Evolutionary conservation across 2,888 invertebrate species (phyloP).

Genomic region (Cremastinae sp.): DNA sequence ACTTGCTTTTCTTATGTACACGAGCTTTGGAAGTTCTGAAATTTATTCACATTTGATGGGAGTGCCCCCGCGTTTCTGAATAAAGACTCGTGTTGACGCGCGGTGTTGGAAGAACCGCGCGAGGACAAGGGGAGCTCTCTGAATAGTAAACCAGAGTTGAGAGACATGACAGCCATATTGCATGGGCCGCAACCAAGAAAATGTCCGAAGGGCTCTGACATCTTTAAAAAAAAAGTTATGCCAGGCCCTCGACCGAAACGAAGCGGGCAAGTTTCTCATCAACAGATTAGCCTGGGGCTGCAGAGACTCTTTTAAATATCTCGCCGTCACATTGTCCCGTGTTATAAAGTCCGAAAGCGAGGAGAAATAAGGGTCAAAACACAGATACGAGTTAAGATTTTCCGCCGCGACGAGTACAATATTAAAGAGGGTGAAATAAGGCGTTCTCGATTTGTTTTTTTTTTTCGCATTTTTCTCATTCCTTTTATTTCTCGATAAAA

Average conservation of each 20-base stretch:
- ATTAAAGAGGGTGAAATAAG: no score
- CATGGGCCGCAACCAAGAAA: conserved; percentile 24
- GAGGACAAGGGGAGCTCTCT: conserved; percentile 51
- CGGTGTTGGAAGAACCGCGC: conserved; percentile 51
- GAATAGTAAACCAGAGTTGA: conserved; percentile 51
- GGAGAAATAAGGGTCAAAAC: conserved; percentile 21
- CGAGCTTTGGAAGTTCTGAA: conserved; percentile 43
- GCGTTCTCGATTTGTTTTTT: no score
- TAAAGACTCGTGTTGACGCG: conserved; percentile 52
- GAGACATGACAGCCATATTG: conserved; percentile 31
- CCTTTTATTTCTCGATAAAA: no score
- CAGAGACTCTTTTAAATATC: conserved; percentile 73
- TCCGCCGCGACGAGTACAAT: no score
- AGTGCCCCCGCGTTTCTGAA: conserved; percentile 40
- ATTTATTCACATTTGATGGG: conserved; percentile 48
- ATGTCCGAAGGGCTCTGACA: conserved; percentile 48
- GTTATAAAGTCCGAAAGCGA: conserved; percentile 53
- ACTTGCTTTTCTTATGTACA: conserved; percentile 1
- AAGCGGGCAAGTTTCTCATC: conserved; percentile 71
- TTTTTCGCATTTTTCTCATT: conserved; percentile 13
- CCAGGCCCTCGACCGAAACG: conserved; percentile 63
- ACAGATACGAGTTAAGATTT: conserved; percentile 20
- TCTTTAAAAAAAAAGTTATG: conserved; percentile 61
- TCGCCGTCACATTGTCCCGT: conserved; percentile 68
- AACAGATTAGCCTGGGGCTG: conserved; percentile 71